Percentiles rank a stretch among this genome's conserved stretches.
phyloP scores from a whole-genome alignment of 1,140 invertebrate species.

The Halesus radiatus region DNA sequence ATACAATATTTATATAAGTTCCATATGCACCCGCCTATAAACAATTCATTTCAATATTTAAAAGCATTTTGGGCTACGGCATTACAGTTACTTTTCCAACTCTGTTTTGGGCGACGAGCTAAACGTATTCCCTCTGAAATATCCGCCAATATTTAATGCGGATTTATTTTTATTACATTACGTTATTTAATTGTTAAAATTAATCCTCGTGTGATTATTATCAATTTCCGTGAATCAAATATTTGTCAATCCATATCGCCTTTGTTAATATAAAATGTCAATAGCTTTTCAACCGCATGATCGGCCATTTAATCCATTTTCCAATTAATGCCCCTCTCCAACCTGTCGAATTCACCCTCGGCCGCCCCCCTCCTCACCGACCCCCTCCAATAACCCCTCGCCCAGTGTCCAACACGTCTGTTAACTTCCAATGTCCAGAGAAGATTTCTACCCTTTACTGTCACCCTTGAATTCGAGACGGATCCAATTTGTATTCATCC shows the following conservation, averaged over 20 bases:
- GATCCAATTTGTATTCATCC: conserved; percentile 28
- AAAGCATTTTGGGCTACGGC: no score
- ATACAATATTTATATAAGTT: no score
- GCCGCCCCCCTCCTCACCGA: neutral
- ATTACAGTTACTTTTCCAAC: no score
- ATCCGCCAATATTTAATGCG: no score
- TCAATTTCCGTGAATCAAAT: neutral
- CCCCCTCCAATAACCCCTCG: neutral
- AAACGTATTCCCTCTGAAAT: no score
- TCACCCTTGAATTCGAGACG: conserved; percentile 7
- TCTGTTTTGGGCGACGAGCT: no score
- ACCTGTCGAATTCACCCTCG: conserved; percentile 24
- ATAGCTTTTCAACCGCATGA: conserved; percentile 8
- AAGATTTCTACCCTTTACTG: conserved; percentile 29
- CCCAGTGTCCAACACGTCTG: conserved; percentile 33
- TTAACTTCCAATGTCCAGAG: conserved; percentile 19
- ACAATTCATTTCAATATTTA: no score
- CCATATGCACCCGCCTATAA: no score
- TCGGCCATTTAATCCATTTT: conserved; percentile 36
- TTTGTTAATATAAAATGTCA: conserved; percentile 18
- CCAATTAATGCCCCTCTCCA: conserved; percentile 31
- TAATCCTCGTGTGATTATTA: neutral
- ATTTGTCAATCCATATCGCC: neutral
- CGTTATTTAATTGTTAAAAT: no score
- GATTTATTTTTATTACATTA: no score